Base-by-base conservation (phyloP, 1,140 invertebrate genomes). In the Bombus waltoni region DNA sequence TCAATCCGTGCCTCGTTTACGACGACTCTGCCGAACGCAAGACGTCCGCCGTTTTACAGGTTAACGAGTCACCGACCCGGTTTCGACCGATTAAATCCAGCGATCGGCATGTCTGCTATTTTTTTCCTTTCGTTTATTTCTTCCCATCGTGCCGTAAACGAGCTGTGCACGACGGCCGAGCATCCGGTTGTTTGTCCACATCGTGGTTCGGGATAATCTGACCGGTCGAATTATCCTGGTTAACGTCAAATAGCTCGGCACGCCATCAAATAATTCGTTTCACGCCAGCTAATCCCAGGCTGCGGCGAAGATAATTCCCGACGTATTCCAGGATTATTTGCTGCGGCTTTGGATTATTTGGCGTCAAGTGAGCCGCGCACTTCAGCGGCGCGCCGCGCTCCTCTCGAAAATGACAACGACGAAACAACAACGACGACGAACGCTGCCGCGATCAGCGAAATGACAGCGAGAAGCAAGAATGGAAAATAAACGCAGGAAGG, bases 191-290 rank as follows among this genome's bases (percentile, higher is more conserved):
- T 80, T 85, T 80, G 83, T 85, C 76, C 77, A 40, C 38, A 40
- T 5, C 66, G 83, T 68, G 83, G 76, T 72, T 38, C 76, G 40
- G 83, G 59, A 62, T 80, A 80, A 85, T 85, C 83, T 65, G 83
- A 44, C 77, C 83, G 35, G 68, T 42, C 77, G 77, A 85, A 80
- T 85, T 85, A 85, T 73, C 83, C 83, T 73, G 83, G 77, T 85
- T 85, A 85, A 73, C 83, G 83, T 85, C 83, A 85, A 85, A 85
- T 85, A 85, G 83, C 83, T 85, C 68, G 83, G 83, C n/a, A 44
- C 68, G 25, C 83, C 83, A 80, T 85, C 83, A 47, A 84, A 84
- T 84, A 84, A 84, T 84, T 85, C 83, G 77, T 80, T 85, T 85
- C 76, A 85, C 83, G 83, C 83, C 76, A 44, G 68, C 59, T 85